A percentile compares a stretch with the other conserved stretches of the same genome.
Conservation (phyloP, 2,888 invertebrate genomes). For the Byasa hedistus region DNA sequence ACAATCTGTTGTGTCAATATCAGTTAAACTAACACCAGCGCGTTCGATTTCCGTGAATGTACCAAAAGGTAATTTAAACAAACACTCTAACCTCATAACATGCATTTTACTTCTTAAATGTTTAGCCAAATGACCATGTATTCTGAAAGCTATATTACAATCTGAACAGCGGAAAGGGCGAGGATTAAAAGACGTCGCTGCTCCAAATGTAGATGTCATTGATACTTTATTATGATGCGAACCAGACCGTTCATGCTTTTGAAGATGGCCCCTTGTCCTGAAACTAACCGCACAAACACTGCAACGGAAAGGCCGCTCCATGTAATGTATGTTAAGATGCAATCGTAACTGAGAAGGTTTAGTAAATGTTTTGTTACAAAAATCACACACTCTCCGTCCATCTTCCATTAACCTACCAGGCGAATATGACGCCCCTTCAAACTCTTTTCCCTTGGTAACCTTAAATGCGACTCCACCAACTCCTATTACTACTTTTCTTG, state of each 20-base stretch:
- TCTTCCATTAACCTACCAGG: conserved; percentile 83
- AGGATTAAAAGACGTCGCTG: conserved; percentile 93
- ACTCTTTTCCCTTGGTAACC: conserved; percentile 77
- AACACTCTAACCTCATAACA: conserved; percentile 94
- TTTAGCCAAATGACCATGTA: conserved; percentile 97
- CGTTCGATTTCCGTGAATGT: conserved; percentile 96
- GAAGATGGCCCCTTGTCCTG: conserved; percentile 92
- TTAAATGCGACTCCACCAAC: conserved; percentile 82
- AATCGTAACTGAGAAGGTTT: conserved; percentile 93
- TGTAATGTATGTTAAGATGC: conserved; percentile 97
- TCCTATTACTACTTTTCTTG: conserved; percentile 82
- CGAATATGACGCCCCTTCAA: conserved; percentile 68
- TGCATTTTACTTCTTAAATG: conserved; percentile 98
- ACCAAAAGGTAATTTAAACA: conserved; percentile 95
- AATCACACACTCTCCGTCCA: conserved; percentile 87
- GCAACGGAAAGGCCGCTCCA: conserved; percentile 95
- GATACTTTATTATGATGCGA: conserved; percentile 95
- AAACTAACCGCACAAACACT: conserved; percentile 95
- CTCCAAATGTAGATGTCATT: conserved; percentile 91
- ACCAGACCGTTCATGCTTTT: conserved; percentile 95
- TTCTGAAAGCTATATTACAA: conserved; percentile 97
- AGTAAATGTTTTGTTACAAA: conserved; percentile 95
- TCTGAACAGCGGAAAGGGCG: conserved; percentile 97
- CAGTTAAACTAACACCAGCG: conserved; percentile 92
- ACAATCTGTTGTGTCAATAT: conserved; percentile 97